Evolutionary conservation across 2,888 invertebrate genomes (phyloP).

Genomic region (Apamea sordens): DNA sequence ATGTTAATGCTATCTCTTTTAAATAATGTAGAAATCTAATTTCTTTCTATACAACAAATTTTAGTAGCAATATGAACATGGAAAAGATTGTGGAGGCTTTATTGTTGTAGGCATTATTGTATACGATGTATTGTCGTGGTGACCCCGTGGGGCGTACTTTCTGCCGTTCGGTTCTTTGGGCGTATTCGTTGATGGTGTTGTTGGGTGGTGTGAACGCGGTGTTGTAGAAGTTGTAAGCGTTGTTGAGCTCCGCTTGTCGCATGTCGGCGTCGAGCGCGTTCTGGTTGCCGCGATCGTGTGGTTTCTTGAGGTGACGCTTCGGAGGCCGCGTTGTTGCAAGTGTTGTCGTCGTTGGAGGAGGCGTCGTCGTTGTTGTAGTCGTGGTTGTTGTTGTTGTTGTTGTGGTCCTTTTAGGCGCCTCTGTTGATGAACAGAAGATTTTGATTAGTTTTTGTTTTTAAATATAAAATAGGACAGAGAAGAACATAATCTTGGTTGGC

Average conservation of each 20-base stretch:
- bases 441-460: constrained; percentile 30
- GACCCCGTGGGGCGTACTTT: constrained; percentile 87
- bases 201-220: constrained; percentile 77
- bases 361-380: constrained; percentile 83
- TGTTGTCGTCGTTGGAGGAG: constrained; percentile 77
- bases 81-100: constrained; percentile 45
- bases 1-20: constrained; percentile 69
- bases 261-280: constrained; percentile 83
- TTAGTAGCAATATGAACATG: constrained; percentile 63
- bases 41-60: constrained; percentile 71
- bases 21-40: constrained; percentile 70
- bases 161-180: constrained; percentile 84
- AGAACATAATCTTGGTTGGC: neutral
- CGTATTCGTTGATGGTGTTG: constrained; percentile 83
- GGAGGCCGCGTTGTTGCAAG: constrained; percentile 81
- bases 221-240: constrained; percentile 83
- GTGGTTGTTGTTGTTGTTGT: constrained; percentile 89
- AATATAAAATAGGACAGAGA: neutral
- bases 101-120: constrained; percentile 71
- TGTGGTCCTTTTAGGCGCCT: constrained; percentile 85
- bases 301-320: constrained; percentile 85
- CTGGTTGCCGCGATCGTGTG: constrained; percentile 80
- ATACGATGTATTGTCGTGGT: constrained; percentile 81
- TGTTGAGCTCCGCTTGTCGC: constrained; percentile 82
- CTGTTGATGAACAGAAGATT: constrained; percentile 78